Base-by-base conservation (phyloP, 2,113 vertebrate genomes). In the Xenopus borealis region DNA sequence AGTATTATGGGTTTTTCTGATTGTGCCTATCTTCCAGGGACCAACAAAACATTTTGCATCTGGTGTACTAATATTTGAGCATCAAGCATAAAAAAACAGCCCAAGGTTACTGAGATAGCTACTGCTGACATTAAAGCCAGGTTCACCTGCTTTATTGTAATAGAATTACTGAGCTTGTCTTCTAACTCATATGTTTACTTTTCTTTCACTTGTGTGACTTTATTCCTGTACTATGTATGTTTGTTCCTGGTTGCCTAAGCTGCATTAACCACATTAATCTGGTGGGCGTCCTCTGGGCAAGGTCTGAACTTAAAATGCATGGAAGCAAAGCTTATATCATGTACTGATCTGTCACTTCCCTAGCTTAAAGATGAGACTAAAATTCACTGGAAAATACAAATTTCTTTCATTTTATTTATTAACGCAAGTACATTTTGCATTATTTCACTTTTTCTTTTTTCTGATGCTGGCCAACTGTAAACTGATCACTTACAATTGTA, bases 401-500 rank as follows among this genome's bases (percentile, higher is more conserved):
- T 53, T 46, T 3, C 52, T 67, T 1, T 2, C 12, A 33, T 55
- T 12, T 27, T n/a, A 65, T 18, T 4, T 23, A 61, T 61, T 20
- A 61, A 11, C 58, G 10, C 19, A 23, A 20, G 17, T 55, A 9
- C 17, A 2, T 10, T 23, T 12, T 23, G 9, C 4, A 61, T 61
- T 23, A 23, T 20, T 23, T 20, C 19, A 61, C 19, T 12, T 71
- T 78, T 84, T 81, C 85, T 86, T 88, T 85, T 66, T 63, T 72
- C 82, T 81, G 82, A 85, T 84, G 80, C 83, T 86, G 84, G 82
- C 84, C 87, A 87, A 85, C 84, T 87, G 84, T 82, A 87, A 85
- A 90, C 85, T 79, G 86, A 91, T 90, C 88, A 85, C 80, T 87
- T 84, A 89, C 86, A 88, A 86, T 84, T 83, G 86, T 90, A 91